Conservation (phyloP, 92 coral and sea anemone genomes). For the Pocillopora meandrina region DNA sequence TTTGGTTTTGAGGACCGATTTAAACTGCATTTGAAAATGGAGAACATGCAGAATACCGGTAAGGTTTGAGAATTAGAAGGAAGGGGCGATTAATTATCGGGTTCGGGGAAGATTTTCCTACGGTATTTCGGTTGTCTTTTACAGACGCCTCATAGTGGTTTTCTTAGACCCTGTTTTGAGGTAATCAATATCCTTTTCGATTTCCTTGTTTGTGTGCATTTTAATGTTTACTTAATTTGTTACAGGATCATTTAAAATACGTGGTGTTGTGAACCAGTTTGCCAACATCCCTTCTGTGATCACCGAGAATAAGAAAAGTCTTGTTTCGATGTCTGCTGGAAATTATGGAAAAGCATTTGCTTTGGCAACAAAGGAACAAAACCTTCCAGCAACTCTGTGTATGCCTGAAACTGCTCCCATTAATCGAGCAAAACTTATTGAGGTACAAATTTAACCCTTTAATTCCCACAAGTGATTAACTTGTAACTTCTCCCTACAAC, state of each 20-base stretch:
- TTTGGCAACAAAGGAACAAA: slow-evolving; percentile 52
- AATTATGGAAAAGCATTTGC: slow-evolving; percentile 83
- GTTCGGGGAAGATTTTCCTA: no score
- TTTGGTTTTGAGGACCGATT: slow-evolving; percentile 52
- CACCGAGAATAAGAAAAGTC: slow-evolving; percentile 41
- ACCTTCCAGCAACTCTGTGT: slow-evolving; percentile 56
- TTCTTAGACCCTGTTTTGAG: no score
- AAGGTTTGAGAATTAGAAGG: no score
- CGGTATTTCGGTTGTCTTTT: no score
- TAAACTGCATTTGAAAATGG: slow-evolving; percentile 63
- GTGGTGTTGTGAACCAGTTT: slow-evolving; percentile 72
- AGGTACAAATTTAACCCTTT: slow-evolving; percentile 28
- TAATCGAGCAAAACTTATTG: slow-evolving; percentile 51
- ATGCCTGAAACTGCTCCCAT: slow-evolving; percentile 76
- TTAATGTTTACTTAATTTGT: background rate
- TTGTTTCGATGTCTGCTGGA: slow-evolving; percentile 82
- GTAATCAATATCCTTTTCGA: no score
- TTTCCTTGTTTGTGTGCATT: no score
- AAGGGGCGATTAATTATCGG: background rate
- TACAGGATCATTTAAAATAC: slow-evolving; percentile 70
- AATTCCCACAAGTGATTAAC: background rate
- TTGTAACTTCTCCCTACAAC: background rate
- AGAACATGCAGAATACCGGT: slow-evolving; percentile 63
- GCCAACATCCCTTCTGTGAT: slow-evolving; percentile 57
- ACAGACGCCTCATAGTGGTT: no score